Evolutionary conservation across 2,797 vertebrate species (phyloP), one percentile per base, ranked within the genome.

Genomic region (Anguilla obscura): DNA sequence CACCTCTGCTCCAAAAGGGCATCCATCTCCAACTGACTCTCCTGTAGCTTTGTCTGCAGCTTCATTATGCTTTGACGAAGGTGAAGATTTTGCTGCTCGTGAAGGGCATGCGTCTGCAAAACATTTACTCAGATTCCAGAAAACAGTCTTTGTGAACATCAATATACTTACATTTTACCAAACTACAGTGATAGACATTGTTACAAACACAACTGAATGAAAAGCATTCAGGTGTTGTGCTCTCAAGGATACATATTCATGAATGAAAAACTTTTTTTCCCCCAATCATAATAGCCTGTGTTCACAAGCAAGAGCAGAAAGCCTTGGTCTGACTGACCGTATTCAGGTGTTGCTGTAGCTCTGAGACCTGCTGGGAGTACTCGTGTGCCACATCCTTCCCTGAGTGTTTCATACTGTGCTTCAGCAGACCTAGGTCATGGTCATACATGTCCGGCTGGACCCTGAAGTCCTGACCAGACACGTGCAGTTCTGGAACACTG

Each of bases 1-100:
- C 76, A 98, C 97, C 97, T 97, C 80, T 94, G 92, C 71, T 97
- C 94, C 84, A 92, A 91, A 89, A 96, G 86, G 0, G 24, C 86
- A 0, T 96, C 94, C 91, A 92, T 96, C 91, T 97, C 96, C 90
- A 92, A 90, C 50, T 96, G 94, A 71, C 94, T 91, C 90, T 96
- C 92, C 86, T 95, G 93, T 89, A 97, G 90, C 90, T 95, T 94
- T 56, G 91, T 92, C 89, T 97, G 94, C 87, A 97, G 90, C 54
- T 96, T 94, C 71, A 93, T 85, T 71, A 96, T 89, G 30, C 95
- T 92, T 54, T 93, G 89, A n/a, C 92, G 92, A 82, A 93, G 90
- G 85, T 66, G 84, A 58, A 90, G 91, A 74, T 91, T 93, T 63
- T 96, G 94, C 84, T 96, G 93, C 74, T 95, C 93, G 16, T 91